Conservation (phyloP, 2,888 invertebrate species). For the Drosophila mettleri region DNA sequence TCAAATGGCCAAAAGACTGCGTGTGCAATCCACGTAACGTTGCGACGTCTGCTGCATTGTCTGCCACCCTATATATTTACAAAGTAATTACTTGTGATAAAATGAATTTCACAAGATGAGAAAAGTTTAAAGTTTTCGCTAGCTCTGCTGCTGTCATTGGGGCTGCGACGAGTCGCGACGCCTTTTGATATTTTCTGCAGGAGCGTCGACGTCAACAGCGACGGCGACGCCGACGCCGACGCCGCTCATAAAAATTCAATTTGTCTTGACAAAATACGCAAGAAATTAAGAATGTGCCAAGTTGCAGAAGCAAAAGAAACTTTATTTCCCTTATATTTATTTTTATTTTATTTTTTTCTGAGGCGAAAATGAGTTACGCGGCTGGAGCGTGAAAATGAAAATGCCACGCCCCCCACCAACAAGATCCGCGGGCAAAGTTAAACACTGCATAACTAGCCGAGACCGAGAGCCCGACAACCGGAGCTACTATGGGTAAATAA, state of each 20-base stretch:
- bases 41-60: slow-evolving; percentile 64
- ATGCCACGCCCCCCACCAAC: slow-evolving; percentile 56
- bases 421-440: slow-evolving; percentile 67
- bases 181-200: slow-evolving; percentile 68
- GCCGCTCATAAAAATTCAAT: slow-evolving; percentile 78
- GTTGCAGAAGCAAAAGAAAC: slow-evolving; percentile 74
- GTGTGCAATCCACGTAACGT: slow-evolving; percentile 54
- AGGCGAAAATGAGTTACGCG: slow-evolving; percentile 76
- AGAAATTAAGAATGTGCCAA: slow-evolving; percentile 82
- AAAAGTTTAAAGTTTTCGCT: slow-evolving; percentile 79
- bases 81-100: slow-evolving; percentile 83
- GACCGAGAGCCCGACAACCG: slow-evolving; percentile 43
- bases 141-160: slow-evolving; percentile 20
- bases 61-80: slow-evolving; percentile 74
- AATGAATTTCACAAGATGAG: slow-evolving; percentile 82
- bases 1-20: slow-evolving; percentile 62
- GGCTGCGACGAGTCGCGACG: slow-evolving; percentile 26
- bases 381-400: slow-evolving; percentile 73
- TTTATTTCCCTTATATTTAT: slow-evolving; percentile 72
- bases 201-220: slow-evolving; percentile 26
- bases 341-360: slow-evolving; percentile 56
- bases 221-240: slow-evolving; percentile 28
- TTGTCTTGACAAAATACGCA: slow-evolving; percentile 81
- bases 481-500: slow-evolving; percentile 25
- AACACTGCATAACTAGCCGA: slow-evolving; percentile 78